Percentiles rank a stretch among this genome's conserved stretches.
Evolutionary conservation across 2,113 vertebrate genomes (phyloP).

Genomic region (Tonatia bakeri): DNA sequence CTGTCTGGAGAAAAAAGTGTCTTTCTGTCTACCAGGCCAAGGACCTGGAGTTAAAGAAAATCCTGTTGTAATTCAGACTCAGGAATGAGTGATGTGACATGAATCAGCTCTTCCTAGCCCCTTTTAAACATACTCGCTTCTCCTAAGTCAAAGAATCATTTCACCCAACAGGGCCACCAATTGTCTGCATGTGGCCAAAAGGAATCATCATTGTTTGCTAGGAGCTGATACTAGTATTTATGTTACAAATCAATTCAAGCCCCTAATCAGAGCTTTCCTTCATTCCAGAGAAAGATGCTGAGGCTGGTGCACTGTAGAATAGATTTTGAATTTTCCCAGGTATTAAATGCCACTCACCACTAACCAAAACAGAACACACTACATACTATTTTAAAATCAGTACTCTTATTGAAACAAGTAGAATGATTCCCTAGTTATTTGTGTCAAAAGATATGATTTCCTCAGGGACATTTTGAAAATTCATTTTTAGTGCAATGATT

Average conservation of each 20-base stretch:
- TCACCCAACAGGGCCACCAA: not conserved
- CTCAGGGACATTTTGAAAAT: constrained; percentile 46
- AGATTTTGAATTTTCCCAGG: not conserved
- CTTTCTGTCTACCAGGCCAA: not conserved
- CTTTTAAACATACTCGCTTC: not conserved
- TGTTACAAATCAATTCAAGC: not conserved
- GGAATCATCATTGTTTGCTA: not conserved
- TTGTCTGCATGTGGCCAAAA: not conserved
- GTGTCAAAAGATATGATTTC: constrained; percentile 22
- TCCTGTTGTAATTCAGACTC: not conserved
- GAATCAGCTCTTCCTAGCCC: not conserved
- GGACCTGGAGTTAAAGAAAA: not conserved
- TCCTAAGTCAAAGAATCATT: not conserved
- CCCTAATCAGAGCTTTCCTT: constrained; percentile 17
- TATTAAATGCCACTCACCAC: not conserved
- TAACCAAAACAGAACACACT: constrained; percentile 28
- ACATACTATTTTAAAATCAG: constrained; percentile 2
- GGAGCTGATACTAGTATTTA: not conserved
- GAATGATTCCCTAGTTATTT: constrained; percentile 23
- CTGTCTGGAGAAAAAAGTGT: not conserved
- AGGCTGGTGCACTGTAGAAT: not conserved
- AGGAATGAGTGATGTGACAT: not conserved
- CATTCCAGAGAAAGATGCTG: not conserved
- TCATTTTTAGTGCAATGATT: constrained; percentile 46
- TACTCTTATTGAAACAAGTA: constrained; percentile 25